Percentiles rank a stretch among this genome's conserved stretches.
Evolutionary conservation across 1,140 invertebrate species (phyloP).

Genomic region (Bombus polaris): DNA sequence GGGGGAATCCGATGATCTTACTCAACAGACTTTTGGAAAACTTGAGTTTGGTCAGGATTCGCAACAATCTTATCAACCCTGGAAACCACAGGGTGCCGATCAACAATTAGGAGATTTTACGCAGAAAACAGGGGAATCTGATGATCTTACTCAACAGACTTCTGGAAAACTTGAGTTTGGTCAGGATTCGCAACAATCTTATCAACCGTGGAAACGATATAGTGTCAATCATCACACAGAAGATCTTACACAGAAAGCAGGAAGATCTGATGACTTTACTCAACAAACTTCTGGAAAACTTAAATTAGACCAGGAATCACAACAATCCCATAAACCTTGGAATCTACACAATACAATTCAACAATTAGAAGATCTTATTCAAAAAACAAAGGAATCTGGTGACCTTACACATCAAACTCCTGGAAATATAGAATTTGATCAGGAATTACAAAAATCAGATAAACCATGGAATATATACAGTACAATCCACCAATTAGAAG

Average conservation of each 20-base stretch:
- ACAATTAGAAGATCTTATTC: slow-evolving; percentile 12
- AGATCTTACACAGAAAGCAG: slow-evolving; percentile 51
- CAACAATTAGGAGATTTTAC: slow-evolving; percentile 27
- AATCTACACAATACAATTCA: slow-evolving; percentile 11
- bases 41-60: slow-evolving; percentile 38
- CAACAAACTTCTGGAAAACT: slow-evolving; percentile 42
- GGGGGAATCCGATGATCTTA: slow-evolving; percentile 37
- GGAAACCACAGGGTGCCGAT: background rate
- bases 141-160: slow-evolving; percentile 65
- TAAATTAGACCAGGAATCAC: slow-evolving; percentile 33
- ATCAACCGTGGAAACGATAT: background rate
- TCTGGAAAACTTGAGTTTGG: slow-evolving; percentile 73
- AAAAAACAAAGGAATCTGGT: slow-evolving; percentile 36
- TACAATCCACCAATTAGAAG: slow-evolving; percentile 28
- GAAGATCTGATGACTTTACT: slow-evolving; percentile 39
- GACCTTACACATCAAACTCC: slow-evolving; percentile 64
- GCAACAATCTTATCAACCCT: slow-evolving; percentile 38
- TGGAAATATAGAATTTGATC: slow-evolving; percentile 73
- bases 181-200: slow-evolving; percentile 50
- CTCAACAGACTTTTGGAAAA: slow-evolving; percentile 37
- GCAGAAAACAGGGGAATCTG: slow-evolving; percentile 20
- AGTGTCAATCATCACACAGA: slow-evolving; percentile 11
- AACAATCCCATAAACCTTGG: slow-evolving; percentile 31
- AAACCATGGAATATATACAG: background rate
- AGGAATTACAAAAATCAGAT: slow-evolving; percentile 40